Evolutionary conservation across 2,888 invertebrate genomes (phyloP).

Genomic region (Eristalinus sepulchralis): DNA sequence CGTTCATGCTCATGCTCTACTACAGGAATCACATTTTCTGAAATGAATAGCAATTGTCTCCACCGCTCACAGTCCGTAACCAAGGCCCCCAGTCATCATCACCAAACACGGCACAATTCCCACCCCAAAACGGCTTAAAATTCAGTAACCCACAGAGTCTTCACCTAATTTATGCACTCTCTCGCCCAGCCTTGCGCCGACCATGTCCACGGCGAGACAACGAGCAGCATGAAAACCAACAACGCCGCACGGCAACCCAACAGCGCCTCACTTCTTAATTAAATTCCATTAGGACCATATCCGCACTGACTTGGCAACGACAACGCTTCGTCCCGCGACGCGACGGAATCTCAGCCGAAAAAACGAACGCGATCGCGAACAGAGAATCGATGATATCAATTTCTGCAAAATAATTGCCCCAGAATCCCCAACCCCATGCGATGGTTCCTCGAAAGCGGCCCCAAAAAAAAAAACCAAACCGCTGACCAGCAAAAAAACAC

Average conservation of each 20-base stretch:
- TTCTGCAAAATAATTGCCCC: constrained; percentile 68
- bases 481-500: constrained; percentile 4
- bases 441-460: constrained; percentile 33
- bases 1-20: no score
- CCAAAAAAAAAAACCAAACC: constrained; percentile 20
- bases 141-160: not conserved
- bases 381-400: constrained; percentile 68
- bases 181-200: not conserved
- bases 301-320: constrained; percentile 13
- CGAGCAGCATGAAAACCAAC: not conserved
- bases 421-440: constrained; percentile 32
- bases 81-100: not conserved
- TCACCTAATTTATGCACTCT: not conserved
- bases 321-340: constrained; percentile 12
- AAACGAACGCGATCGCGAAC: not conserved
- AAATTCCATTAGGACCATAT: constrained; percentile 68
- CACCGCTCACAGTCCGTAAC: not conserved
- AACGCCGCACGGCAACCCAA: not conserved
- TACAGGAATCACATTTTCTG: no score
- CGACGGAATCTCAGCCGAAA: constrained; percentile 39
- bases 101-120: not conserved
- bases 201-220: not conserved
- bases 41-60: no score
- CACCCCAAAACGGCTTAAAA: not conserved
- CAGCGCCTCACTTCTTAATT: constrained; percentile 62